Conservation (phyloP, 2,888 invertebrate species). For the Lepetodrilus schrolli region DNA sequence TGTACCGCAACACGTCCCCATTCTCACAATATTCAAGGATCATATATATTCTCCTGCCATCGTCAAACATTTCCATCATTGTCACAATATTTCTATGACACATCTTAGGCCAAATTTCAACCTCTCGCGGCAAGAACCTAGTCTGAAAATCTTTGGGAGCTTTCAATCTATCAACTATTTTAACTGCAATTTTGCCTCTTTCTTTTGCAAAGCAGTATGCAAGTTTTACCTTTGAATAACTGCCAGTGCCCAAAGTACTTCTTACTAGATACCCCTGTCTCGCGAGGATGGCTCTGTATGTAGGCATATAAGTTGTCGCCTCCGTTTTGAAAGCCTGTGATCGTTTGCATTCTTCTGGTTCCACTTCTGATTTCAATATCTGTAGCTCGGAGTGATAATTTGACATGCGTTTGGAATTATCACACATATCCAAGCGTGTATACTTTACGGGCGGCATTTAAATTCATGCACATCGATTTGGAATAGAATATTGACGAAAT, state of each 20-base stretch:
- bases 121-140: conserved; percentile 88
- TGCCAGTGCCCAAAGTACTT: conserved; percentile 71
- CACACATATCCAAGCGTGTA: conserved; percentile 46
- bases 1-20: conserved; percentile 75
- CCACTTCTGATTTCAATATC: conserved; percentile 63
- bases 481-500: not conserved
- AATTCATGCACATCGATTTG: conserved; percentile 14
- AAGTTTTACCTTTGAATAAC: conserved; percentile 82
- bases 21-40: conserved; percentile 75
- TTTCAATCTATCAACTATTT: conserved; percentile 85
- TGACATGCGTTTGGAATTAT: conserved; percentile 43
- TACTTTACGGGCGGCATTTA: conserved; percentile 54
- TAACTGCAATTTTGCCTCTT: conserved; percentile 73
- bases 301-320: conserved; percentile 63
- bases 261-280: conserved; percentile 68
- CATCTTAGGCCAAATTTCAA: conserved; percentile 84
- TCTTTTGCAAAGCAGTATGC: conserved; percentile 77
- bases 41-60: conserved; percentile 77
- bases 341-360: conserved; percentile 57
- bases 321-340: conserved; percentile 48
- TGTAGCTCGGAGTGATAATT: conserved; percentile 58
- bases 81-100: conserved; percentile 88
- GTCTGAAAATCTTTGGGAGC: conserved; percentile 86
- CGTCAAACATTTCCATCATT: conserved; percentile 85
- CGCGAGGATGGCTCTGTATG: conserved; percentile 71